Base-by-base conservation (phyloP, 1,140 invertebrate species). In the Oryctes rhinoceros region DNA sequence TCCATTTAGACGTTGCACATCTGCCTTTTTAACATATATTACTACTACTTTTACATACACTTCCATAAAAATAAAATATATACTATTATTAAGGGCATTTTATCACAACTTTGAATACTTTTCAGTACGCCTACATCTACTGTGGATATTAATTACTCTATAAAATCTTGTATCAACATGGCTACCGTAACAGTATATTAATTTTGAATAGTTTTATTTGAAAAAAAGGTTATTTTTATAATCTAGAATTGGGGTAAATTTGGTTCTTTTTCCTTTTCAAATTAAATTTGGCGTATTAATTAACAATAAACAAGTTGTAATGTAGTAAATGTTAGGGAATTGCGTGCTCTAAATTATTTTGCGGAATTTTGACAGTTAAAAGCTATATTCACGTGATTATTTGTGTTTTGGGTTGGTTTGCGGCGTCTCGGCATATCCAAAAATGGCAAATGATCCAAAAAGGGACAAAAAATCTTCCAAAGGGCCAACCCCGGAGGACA, bases 401-500 rank as follows among this genome's bases (percentile, higher is more conserved):
- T 67, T 67, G 65, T 67, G 30, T 67, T 67, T 67, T 24, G n/a
- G 18, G 20, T 24, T 20, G 65, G 20, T 67, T 53, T 67, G 65
- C 65, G 65, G 65, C 35, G n/a, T 67, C 7, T 67, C 4, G 7
- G 65, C 13, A 78, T 30, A 44, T 81, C 82, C 80, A 82, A 89
- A 85, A 87, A 89, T 89, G 88, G 86, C 88, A 82, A 86, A 83
- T 82, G 87, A 87, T 79, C 76, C 83, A 47, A 86, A 87, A 82
- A 88, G 88, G 76, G 85, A 86, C 76, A 91, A 91, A 85, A 89
- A 88, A 76, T 81, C 85, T 10, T 48, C 79, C 15, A 89, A 89
- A 86, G 86, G 85, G 79, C 86, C 88, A 81, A 86, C 91, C 13
- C 91, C 91, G 48, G 96, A 98, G 89, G 94, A 97, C 88, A 94